These are phyloP conservation scores for Oncorhynchus clarkii DNA, from an alignment of 2,113 vertebrate genomes.

Conservation along the genomic window DNA sequence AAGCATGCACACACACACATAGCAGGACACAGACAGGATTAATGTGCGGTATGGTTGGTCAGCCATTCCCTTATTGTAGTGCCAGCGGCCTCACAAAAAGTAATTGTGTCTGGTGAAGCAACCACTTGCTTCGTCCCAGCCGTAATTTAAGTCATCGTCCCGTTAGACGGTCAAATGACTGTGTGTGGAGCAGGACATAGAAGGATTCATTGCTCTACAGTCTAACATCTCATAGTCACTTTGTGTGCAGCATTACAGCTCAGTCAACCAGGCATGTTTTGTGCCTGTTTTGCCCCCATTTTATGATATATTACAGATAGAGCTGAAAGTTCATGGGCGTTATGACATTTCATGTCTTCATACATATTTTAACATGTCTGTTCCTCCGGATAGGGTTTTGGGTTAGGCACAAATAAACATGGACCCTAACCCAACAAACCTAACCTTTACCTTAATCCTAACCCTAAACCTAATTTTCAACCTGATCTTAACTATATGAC, in stretches of 20 bases:
- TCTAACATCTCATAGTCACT: neutral
- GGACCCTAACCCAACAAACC: no score
- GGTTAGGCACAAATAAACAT: no score
- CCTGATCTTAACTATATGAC: no score
- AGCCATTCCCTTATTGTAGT: no score
- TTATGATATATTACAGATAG: neutral
- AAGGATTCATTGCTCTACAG: neutral
- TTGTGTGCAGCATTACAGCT: neutral
- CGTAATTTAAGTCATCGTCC: constrained; percentile 58
- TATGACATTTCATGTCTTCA: neutral
- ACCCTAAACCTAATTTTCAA: neutral
- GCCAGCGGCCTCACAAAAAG: constrained; percentile 13
- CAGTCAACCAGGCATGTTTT: neutral
- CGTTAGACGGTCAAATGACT: constrained; percentile 12
- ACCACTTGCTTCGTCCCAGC: constrained; percentile 35
- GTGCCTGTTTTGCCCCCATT: neutral
- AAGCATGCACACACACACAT: no score
- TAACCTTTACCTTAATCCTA: neutral
- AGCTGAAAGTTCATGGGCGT: neutral
- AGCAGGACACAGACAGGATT: no score
- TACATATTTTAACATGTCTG: neutral
- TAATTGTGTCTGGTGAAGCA: constrained; percentile 35
- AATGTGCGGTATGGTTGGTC: no score
- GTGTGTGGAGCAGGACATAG: constrained; percentile 6
- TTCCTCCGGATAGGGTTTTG: no score